A percentile compares a stretch with the other conserved stretches of the same genome.
Evolutionary conservation across 2,797 vertebrate genomes (phyloP).

Genomic region (Paedocypris micromegethes): DNA sequence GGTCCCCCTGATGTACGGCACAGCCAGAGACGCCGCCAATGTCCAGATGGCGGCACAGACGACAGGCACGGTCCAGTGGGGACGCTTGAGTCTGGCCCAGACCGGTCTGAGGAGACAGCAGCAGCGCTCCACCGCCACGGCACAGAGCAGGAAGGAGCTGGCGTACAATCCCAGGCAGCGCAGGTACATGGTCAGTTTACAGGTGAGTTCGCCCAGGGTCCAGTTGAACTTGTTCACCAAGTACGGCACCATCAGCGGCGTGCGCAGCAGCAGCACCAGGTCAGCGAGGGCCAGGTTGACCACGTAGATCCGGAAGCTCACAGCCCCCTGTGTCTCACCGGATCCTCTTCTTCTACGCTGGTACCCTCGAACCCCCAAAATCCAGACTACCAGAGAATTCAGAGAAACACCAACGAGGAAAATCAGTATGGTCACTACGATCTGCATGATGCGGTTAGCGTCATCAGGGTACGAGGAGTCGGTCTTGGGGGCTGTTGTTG

Average conservation of each 20-base stretch:
- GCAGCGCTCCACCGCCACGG: conserved; percentile 71
- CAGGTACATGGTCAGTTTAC: conserved; percentile 63
- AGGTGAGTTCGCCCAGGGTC: conserved; percentile 58
- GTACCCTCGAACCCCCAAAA: conserved; percentile 53
- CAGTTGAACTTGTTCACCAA: conserved; percentile 58
- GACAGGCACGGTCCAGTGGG: conserved; percentile 67
- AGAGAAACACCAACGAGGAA: conserved; percentile 63
- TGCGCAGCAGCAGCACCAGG: conserved; percentile 66
- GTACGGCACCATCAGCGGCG: conserved; percentile 66
- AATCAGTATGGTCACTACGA: conserved; percentile 41
- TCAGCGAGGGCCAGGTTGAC: conserved; percentile 72
- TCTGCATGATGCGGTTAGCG: conserved; percentile 50
- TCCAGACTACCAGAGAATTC: conserved; percentile 72
- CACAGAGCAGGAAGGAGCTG: conserved; percentile 69
- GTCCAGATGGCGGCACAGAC: conserved; percentile 65
- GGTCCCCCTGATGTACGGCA: conserved; percentile 60
- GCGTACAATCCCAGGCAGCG: conserved; percentile 68
- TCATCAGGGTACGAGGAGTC: conserved; percentile 41
- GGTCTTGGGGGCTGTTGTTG: neutral
- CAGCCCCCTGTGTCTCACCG: conserved; percentile 59
- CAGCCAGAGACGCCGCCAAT: conserved; percentile 53
- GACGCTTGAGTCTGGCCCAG: conserved; percentile 67
- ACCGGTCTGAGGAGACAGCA: conserved; percentile 70
- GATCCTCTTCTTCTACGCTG: conserved; percentile 43
- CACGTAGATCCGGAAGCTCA: conserved; percentile 71